Evolutionary conservation across 1,140 invertebrate species (phyloP).

Genomic region (Papilio polyxenes): DNA sequence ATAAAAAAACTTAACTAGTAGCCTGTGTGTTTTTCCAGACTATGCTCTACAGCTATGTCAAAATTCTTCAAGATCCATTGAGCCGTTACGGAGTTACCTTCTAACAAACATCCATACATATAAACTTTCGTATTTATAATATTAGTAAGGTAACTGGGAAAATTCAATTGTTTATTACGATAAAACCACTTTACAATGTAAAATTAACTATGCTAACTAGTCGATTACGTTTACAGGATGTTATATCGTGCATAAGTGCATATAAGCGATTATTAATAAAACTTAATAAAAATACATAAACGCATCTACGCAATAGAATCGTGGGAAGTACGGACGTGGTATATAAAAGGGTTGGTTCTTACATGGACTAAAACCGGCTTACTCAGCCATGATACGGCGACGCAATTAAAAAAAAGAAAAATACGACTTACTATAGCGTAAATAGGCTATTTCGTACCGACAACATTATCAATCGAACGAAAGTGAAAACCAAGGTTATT

Average conservation of each 20-base stretch:
- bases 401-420: constrained; percentile 17
- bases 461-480: constrained; percentile 41
- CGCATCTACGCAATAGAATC: constrained; percentile 25
- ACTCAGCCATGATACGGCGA: neutral
- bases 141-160: neutral
- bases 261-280: neutral
- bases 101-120: no score
- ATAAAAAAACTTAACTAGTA: no score
- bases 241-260: constrained; percentile 21
- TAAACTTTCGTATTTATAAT: no score
- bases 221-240: constrained; percentile 17
- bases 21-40: no score
- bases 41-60: no score
- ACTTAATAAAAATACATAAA: constrained; percentile 29
- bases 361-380: constrained; percentile 36
- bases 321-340: constrained; percentile 24
- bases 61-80: no score
- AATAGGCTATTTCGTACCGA: constrained; percentile 19
- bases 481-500: constrained; percentile 51
- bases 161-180: neutral
- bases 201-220: constrained; percentile 21
- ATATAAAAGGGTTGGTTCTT: constrained; percentile 17
- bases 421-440: constrained; percentile 30
- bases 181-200: constrained; percentile 10
- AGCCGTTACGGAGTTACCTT: no score